Evolutionary conservation across 2,113 vertebrate species (phyloP), one percentile per base, ranked within the genome.

Genomic region (Polypterus senegalus): DNA sequence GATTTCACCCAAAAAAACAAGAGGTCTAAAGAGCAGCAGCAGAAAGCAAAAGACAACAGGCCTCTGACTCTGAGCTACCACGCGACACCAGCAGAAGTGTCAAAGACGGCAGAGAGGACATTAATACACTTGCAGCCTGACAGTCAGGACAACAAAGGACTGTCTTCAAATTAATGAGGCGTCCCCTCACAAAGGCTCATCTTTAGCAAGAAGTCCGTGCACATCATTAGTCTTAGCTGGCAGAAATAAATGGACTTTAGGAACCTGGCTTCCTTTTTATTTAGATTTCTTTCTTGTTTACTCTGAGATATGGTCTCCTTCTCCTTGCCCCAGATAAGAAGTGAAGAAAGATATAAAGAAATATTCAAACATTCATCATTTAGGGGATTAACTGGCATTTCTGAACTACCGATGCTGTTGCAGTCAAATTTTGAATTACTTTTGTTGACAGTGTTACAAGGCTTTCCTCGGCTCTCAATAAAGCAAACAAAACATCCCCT

Each of bases 211-310:
- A 60, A 60, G 5, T 46, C 54, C 63, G 68, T 62, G 46, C 49
- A 63, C 60, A 74, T 74, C 63, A 71, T 77, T 77, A 70, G 63
- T 72, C 64, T 76, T 60, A 63, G 63, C 66, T 71, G 66, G 47
- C 57, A 78, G 67, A 67, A 86, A 83, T 86, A 86, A 83, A 84
- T 57, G 47, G 70, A 63, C 56, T 65, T 62, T 27, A 56, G 66
- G 72, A 66, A n/a, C 48, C 73, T 68, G 57, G 64, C 62, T 68
- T 60, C 67, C 57, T 62, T 77, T 65, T 73, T 69, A 47, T 67
- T 79, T 73, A 71, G 54, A 72, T 74, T 61, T 56, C 54, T 57
- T 27, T 60, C 65, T 74, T 73, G 54, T 74, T 79, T 73, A 66
- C 61, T 65, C 71, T 65, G 75, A 67, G 48, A 60, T 54, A 53